These are phyloP conservation scores for Stomorhina lunata DNA, from an alignment of 2,888 invertebrate species.

Conservation along the genomic window DNA sequence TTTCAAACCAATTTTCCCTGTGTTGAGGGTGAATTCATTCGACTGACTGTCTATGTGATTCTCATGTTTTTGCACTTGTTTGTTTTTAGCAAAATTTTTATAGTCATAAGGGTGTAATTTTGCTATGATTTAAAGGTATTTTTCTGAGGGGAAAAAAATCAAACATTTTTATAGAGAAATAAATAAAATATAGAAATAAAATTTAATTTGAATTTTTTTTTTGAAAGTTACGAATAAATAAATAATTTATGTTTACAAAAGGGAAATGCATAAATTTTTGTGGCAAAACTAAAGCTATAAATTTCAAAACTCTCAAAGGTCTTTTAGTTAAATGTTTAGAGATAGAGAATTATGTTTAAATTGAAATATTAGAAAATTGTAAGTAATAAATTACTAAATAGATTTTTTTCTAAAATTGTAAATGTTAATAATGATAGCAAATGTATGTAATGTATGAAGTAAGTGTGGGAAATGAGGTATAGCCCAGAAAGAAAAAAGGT, in stretches of 20 bases:
- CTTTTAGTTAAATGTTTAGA: background rate
- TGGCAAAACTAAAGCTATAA: background rate
- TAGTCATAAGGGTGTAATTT: conserved; percentile 46
- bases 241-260: conserved; percentile 23
- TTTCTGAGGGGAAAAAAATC: background rate
- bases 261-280: background rate
- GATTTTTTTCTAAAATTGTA: too few species aligned
- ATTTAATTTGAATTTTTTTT: conserved; percentile 32
- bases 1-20: conserved; percentile 5
- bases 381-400: too few species aligned
- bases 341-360: too few species aligned
- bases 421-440: too few species aligned
- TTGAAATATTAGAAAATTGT: too few species aligned
- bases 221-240: background rate
- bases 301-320: background rate
- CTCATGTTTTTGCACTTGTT: background rate
- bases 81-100: background rate
- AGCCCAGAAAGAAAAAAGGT: too few species aligned
- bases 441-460: too few species aligned
- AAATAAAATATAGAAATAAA: conserved; percentile 14
- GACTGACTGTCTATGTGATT: background rate
- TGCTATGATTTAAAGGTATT: conserved; percentile 51
- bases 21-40: conserved; percentile 49
- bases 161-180: background rate
- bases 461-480: too few species aligned